A percentile compares a stretch with the other conserved stretches of the same genome.
Evolutionary conservation across 2,113 vertebrate genomes (phyloP).

Genomic region (Apodemus speciosus): DNA sequence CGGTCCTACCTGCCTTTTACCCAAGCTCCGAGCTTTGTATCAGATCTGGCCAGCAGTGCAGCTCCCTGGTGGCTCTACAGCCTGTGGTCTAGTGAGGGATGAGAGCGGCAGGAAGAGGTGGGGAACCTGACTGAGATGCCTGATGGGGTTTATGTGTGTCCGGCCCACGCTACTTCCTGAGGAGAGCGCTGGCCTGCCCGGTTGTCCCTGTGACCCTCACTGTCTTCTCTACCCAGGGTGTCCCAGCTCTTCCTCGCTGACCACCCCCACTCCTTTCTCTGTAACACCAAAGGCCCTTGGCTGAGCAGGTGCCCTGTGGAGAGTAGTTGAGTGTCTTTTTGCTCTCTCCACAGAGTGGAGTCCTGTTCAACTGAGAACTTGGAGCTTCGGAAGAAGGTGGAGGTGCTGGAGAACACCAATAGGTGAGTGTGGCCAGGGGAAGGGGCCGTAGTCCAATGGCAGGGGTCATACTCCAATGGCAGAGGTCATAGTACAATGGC

Average conservation of each 20-base stretch:
- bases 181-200: rapidly evolving
- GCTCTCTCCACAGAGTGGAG: constrained; percentile 90
- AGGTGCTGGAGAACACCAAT: constrained; percentile 96
- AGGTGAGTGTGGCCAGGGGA: constrained; percentile 85
- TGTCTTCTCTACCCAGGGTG: no score
- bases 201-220: neutral
- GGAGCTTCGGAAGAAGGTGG: constrained; percentile 96
- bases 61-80: rapidly evolving
- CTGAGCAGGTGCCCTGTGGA: neutral
- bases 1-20: no score
- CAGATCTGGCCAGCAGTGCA: neutral
- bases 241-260: neutral
- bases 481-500: no score
- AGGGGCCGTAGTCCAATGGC: neutral
- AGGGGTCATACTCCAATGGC: neutral
- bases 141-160: rapidly evolving
- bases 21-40: neutral
- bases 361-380: constrained; percentile 96
- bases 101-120: neutral
- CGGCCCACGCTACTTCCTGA: neutral
- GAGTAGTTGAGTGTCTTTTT: neutral
- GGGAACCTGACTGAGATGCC: no score
- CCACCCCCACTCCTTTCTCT: neutral
- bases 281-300: no score
- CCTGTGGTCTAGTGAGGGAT: rapidly evolving